phyloP scores from a whole-genome alignment of 1,140 invertebrate species.

The Mylabris phalerata region DNA sequence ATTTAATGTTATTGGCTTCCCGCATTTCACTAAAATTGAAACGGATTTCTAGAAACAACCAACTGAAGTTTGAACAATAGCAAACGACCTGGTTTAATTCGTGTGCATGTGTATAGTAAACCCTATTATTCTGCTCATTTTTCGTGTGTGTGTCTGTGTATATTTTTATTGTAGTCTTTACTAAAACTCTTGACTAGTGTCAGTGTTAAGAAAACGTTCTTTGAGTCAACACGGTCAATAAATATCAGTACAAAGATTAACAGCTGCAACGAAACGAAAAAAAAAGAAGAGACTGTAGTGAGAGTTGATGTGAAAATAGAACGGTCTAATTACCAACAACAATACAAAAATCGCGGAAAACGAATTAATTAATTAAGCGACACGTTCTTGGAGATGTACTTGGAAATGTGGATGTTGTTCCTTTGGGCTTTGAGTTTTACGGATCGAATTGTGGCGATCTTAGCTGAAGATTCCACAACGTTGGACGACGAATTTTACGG shows the following conservation, averaged over 20 bases:
- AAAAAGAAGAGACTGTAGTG: too few species aligned
- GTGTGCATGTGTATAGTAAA: constrained; percentile 1
- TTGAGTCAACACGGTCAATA: constrained; percentile 1
- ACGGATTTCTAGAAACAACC: constrained; percentile 13
- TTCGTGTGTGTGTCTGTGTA: too few species aligned
- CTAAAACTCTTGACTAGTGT: neutral
- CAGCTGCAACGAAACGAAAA: neutral
- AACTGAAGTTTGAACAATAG: constrained; percentile 8
- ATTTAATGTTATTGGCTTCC: constrained; percentile 2
- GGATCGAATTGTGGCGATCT: constrained; percentile 22
- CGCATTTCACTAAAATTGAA: constrained; percentile 19
- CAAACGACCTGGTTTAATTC: constrained; percentile 21
- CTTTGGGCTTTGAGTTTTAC: constrained; percentile 35
- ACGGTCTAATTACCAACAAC: constrained; percentile 30
- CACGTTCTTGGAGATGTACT: constrained; percentile 25
- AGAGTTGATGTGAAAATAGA: neutral
- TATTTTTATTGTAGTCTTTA: too few species aligned
- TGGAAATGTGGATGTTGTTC: constrained; percentile 38
- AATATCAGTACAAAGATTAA: constrained; percentile 6
- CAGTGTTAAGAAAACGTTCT: constrained; percentile 13
- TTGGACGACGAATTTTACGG: constrained; percentile 19
- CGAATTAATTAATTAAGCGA: constrained; percentile 11
- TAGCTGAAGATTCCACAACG: constrained; percentile 31
- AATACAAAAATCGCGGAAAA: constrained; percentile 18
- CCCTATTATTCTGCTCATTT: constrained; percentile 14